Evolutionary conservation across 2,113 vertebrate genomes (phyloP), one percentile per base, ranked within the genome.

Genomic region (Anser brachyrhynchus): DNA sequence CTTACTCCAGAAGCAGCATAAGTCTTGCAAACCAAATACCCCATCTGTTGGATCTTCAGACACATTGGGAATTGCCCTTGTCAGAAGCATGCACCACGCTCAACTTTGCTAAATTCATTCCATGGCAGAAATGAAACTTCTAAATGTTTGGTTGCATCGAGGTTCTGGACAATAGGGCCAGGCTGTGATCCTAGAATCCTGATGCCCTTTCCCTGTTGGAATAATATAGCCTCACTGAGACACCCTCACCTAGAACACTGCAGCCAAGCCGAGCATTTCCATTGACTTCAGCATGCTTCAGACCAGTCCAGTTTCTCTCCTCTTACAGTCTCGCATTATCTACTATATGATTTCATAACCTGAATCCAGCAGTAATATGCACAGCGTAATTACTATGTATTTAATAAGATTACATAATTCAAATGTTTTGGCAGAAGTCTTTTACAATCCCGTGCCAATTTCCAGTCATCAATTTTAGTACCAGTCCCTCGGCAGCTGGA

Each of bases 401-500:
- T 85, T 74, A 33, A 71, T 46, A 26, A 10, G 26, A 31, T 69
- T 21, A 28, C 87, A 67, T 75, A 78, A 33, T 64, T 78, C 37
- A 39, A 74, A 33, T 4, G 26, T 28, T 51, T 80, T 95, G 93
- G 80, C 90, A 83, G 52, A 65, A 84, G 54, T 5, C 33, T 80
- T 67, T 33, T 78, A 54, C 70, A 57, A 8, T 16, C 35, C 54
- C 2, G 31, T 55, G 93, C 91, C 92, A 77, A 29, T 28, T 92
- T 59, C 81, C 78, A 73, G 54, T 3, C 67, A 21, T 52, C 78
- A 70, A 0, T 19, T 76, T 64, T 29, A 76, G 74, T 59, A 61
- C 87, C 91, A 80, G 74, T 21, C 58, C 46, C 75, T 80, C 75
- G 58, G 85, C 82, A 88, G 83, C 82, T 65, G 72, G 37, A 64